phyloP scores from a whole-genome alignment of 2,888 invertebrate species.

The Drosophila maculinotata region DNA sequence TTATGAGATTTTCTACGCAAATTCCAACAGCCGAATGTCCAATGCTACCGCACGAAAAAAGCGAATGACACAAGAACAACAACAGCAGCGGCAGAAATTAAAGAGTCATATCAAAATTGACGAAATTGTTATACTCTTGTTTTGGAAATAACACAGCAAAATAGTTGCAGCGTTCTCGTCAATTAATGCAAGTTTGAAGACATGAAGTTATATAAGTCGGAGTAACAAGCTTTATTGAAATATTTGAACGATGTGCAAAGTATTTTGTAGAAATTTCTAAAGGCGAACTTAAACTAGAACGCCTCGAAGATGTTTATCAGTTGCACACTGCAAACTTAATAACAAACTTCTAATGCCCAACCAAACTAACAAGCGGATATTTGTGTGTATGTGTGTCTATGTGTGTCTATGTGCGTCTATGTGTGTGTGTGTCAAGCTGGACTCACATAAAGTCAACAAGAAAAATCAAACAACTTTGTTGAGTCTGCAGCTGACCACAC shows the following conservation, averaged over 20 bases:
- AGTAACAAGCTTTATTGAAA: neutral
- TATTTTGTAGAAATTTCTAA: constrained; percentile 12
- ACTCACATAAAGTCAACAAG: constrained; percentile 64
- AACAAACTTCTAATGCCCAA: constrained; percentile 39
- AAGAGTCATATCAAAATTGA: neutral
- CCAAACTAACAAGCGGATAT: constrained; percentile 37
- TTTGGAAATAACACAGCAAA: neutral
- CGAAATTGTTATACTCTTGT: constrained; percentile 38
- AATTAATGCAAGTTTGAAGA: neutral
- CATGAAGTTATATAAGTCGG: no score
- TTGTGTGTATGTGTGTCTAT: constrained; percentile 13
- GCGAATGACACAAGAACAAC: constrained; percentile 17
- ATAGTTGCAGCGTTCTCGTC: no score
- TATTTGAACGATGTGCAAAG: neutral
- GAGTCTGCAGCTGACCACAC: constrained; percentile 43
- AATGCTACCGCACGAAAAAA: constrained; percentile 13
- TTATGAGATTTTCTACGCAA: constrained; percentile 76
- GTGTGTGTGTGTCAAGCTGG: constrained; percentile 37
- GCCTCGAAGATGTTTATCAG: constrained; percentile 27
- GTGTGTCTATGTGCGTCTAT: constrained; percentile 15
- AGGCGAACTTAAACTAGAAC: constrained; percentile 1
- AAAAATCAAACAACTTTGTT: constrained; percentile 76
- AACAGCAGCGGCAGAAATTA: neutral
- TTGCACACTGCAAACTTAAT: constrained; percentile 30
- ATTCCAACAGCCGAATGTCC: constrained; percentile 53